Percentiles rank a stretch among this genome's conserved stretches.
Evolutionary conservation across 2,797 vertebrate genomes (phyloP).

Genomic region (Erethizon dorsatum): DNA sequence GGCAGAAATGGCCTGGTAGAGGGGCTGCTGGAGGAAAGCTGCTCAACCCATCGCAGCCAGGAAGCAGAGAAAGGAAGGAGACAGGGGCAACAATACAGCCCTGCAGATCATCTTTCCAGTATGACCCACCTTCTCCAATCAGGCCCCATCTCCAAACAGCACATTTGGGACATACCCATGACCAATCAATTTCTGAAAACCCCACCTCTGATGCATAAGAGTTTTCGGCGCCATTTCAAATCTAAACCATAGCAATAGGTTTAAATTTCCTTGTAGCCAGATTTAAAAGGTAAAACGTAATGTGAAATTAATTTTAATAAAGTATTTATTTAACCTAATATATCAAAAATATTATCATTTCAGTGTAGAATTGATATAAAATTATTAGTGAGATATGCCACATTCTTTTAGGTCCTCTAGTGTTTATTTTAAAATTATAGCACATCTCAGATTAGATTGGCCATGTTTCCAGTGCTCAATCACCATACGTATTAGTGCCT

Average conservation of each 20-base stretch:
- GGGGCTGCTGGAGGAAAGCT: not conserved
- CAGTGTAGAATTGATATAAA: not conserved
- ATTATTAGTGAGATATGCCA: not conserved
- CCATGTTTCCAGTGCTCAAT: not conserved
- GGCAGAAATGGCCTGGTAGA: not conserved
- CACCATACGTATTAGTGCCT: not conserved
- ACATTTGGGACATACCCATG: not conserved
- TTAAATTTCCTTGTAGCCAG: not conserved
- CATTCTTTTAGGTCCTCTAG: not conserved
- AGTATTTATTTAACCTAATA: not conserved
- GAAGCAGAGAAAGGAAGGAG: not conserved
- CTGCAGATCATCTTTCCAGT: not conserved
- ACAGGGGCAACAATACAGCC: not conserved
- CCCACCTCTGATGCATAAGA: not conserved
- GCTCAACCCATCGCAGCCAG: not conserved
- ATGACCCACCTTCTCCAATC: no score
- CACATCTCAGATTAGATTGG: not conserved
- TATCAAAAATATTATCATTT: not conserved
- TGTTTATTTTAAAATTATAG: not conserved
- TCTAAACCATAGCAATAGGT: not conserved
- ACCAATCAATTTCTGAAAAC: not conserved
- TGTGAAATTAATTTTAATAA: not conserved
- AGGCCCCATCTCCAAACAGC: not conserved
- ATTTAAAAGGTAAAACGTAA: not conserved
- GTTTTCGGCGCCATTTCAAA: not conserved